phyloP scores from a whole-genome alignment of 2,797 vertebrate genomes.

The Brachyrhaphis roseni region DNA sequence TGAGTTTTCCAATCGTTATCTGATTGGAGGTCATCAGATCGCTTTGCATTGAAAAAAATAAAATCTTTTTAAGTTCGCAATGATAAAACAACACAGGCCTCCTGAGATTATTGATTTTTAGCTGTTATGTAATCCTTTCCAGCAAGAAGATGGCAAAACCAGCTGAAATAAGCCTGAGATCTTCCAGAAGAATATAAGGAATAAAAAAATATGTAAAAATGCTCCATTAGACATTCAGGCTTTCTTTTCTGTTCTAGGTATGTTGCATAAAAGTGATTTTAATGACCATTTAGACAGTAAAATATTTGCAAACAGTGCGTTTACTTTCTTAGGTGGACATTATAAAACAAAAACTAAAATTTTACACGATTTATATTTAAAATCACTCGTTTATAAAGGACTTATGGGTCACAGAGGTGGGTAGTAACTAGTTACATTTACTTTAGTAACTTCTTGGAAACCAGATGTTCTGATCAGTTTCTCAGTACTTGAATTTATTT shows the following conservation, averaged over 20 bases:
- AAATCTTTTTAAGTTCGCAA: background rate
- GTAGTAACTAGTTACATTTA: too few relatives aligned
- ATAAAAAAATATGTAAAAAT: background rate
- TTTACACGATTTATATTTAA: background rate
- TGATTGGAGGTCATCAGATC: slow-evolving; percentile 5
- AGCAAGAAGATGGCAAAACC: background rate
- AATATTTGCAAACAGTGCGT: background rate
- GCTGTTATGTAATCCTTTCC: background rate
- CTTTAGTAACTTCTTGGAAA: too few relatives aligned
- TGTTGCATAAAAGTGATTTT: background rate
- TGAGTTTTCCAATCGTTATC: background rate
- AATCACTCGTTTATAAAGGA: background rate
- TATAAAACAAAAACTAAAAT: background rate
- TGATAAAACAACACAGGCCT: background rate
- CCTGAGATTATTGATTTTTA: background rate
- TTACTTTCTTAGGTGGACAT: background rate
- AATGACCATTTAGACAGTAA: background rate
- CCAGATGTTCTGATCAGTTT: too few relatives aligned
- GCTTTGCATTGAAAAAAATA: background rate
- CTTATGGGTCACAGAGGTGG: background rate
- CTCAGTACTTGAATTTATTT: too few relatives aligned
- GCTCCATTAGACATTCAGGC: background rate
- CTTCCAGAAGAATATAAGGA: background rate
- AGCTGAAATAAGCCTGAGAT: background rate
- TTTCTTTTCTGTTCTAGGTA: background rate